These are phyloP conservation scores for Phoeniculus purpureus DNA, from an alignment of 2,797 vertebrate genomes.

Conservation along the genomic window DNA sequence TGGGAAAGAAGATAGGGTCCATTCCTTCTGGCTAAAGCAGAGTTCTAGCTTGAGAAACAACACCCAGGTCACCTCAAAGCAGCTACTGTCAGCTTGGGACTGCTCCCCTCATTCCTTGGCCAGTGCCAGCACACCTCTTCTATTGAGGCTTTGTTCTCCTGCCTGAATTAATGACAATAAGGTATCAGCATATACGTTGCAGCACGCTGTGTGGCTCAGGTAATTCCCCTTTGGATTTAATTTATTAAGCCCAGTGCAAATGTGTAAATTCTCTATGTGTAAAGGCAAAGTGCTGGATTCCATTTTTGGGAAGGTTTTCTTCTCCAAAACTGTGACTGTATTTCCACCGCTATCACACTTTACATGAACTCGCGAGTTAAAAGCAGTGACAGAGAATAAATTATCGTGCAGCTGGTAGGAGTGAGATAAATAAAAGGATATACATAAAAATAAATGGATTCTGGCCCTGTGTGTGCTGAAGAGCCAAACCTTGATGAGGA, in stretches of 20 bases:
- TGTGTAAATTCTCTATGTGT: slow-evolving; percentile 40
- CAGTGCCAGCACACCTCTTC: not conserved
- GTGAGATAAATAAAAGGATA: slow-evolving; percentile 65
- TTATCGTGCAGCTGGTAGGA: slow-evolving; percentile 62
- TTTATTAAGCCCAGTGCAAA: slow-evolving; percentile 51
- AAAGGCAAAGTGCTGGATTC: slow-evolving; percentile 41
- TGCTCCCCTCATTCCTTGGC: not conserved
- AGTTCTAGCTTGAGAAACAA: not conserved
- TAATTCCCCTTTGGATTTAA: not conserved
- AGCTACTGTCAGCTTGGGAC: not conserved
- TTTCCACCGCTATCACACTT: slow-evolving; percentile 49
- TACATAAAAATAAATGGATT: slow-evolving; percentile 54
- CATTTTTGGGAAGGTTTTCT: slow-evolving; percentile 38
- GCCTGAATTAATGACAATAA: not conserved
- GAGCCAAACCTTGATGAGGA: slow-evolving; percentile 39
- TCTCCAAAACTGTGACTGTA: slow-evolving; percentile 55
- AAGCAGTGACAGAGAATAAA: slow-evolving; percentile 69
- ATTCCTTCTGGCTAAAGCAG: not conserved
- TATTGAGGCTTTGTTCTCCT: not conserved
- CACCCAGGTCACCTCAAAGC: rapidly evolving
- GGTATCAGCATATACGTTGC: not conserved
- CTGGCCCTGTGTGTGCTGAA: slow-evolving; percentile 22
- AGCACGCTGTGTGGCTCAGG: not conserved
- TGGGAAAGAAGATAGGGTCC: rapidly evolving
- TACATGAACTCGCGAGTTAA: slow-evolving; percentile 64